Evolutionary conservation across 30 jellyfish, hydroid and myxozoan genomes (phyloP).

Genomic region (Mastigias papua): DNA sequence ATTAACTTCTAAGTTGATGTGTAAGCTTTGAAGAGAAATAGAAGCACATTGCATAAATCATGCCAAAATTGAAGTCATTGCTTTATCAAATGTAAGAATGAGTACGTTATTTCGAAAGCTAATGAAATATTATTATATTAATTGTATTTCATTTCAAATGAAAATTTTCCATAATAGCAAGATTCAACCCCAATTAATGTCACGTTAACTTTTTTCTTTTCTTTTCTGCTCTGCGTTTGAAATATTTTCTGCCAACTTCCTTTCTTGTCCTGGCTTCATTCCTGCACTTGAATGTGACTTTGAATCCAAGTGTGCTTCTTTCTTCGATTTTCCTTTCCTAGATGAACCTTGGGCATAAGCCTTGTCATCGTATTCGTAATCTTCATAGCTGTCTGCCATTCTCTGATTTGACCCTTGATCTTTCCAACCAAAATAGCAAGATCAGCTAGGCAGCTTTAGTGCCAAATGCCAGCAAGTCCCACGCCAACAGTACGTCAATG

Average conservation of each 20-base stretch:
- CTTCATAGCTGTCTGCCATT: conserved; percentile 86
- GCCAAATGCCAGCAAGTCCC: too few species aligned
- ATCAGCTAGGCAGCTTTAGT: too few species aligned
- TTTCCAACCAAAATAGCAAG: background rate
- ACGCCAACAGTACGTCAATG: too few species aligned
- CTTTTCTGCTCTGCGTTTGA: conserved; percentile 95
- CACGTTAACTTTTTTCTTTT: conserved; percentile 68
- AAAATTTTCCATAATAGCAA: background rate
- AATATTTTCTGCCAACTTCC: conserved; percentile 86
- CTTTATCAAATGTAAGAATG: background rate
- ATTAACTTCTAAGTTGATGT: too few species aligned
- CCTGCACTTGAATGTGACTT: conserved; percentile 80
- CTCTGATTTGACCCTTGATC: conserved; percentile 30
- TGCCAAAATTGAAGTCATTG: too few species aligned
- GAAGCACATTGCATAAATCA: too few species aligned
- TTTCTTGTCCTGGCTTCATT: conserved; percentile 95
- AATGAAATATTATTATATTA: background rate
- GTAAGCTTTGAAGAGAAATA: too few species aligned
- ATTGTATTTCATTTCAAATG: background rate
- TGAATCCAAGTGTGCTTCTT: conserved; percentile 83
- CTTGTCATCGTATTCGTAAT: conserved; percentile 89
- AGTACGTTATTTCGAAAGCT: background rate
- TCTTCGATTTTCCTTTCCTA: conserved; percentile 94
- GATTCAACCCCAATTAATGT: background rate
- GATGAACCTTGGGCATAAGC: conserved; percentile 86